phyloP scores from a whole-genome alignment of 2,888 invertebrate genomes.

The Hypena proboscidalis region DNA sequence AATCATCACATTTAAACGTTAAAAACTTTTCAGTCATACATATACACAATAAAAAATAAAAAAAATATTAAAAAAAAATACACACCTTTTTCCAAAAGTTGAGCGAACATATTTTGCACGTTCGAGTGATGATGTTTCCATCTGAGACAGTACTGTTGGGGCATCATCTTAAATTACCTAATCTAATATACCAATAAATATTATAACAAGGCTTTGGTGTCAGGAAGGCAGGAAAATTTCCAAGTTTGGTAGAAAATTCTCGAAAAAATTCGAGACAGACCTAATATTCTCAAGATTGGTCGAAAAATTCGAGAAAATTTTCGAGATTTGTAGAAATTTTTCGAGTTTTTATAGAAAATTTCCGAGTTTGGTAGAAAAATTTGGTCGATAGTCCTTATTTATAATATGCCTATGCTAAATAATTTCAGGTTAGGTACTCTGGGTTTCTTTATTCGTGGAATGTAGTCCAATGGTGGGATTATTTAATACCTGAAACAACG shows the following conservation, averaged over 20 bases:
- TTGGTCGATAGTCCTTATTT: conserved; percentile 51
- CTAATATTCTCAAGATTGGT: conserved; percentile 39
- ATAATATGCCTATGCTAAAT: conserved; percentile 28
- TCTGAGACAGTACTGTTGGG: conserved; percentile 95
- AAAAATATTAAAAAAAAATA: conserved; percentile 12
- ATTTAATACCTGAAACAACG: conserved; percentile 52
- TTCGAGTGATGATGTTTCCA: conserved; percentile 98
- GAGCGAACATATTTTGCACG: conserved; percentile 95
- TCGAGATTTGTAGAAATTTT: conserved; percentile 53
- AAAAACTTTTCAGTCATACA: no score
- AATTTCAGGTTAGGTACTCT: conserved; percentile 50
- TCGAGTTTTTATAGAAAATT: conserved; percentile 13
- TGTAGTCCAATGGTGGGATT: conserved; percentile 51
- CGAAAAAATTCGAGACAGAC: conserved; percentile 47
- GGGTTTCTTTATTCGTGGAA: conserved; percentile 48
- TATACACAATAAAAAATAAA: background rate
- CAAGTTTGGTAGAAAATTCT: conserved; percentile 54
- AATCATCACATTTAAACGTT: no score
- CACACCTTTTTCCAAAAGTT: conserved; percentile 89
- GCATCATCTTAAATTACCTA: conserved; percentile 85
- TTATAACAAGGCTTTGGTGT: conserved; percentile 59
- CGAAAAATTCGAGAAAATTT: conserved; percentile 40
- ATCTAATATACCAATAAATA: conserved; percentile 25
- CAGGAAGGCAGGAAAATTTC: conserved; percentile 52
- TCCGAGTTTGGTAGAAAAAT: conserved; percentile 60